Conservation (phyloP, 2,113 vertebrate species). For the Melanotaenia duboulayi region DNA sequence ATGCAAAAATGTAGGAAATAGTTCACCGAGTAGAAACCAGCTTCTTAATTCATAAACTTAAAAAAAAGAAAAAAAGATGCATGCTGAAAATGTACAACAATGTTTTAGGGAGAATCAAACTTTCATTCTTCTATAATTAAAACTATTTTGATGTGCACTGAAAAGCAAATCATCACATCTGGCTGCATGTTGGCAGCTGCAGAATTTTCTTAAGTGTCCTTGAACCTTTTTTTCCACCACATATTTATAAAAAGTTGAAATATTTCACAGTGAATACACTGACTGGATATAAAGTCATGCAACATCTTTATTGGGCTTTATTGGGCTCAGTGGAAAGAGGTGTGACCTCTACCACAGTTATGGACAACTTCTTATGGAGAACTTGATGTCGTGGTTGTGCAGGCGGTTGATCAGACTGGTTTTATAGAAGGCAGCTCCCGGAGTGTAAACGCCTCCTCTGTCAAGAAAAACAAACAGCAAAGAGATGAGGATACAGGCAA, state of each 20-base stretch:
- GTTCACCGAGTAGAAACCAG: too few species aligned
- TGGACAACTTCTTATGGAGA: neutral
- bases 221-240: neutral
- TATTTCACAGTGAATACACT: neutral
- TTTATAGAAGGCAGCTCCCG: neutral
- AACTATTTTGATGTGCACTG: neutral
- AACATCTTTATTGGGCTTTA: neutral
- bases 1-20: too few species aligned
- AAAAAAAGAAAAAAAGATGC: too few species aligned
- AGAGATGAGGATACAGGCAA: neutral
- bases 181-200: neutral
- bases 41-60: too few species aligned
- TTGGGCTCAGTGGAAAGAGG: neutral
- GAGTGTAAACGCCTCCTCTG: neutral
- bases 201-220: neutral
- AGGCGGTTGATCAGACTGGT: neutral
- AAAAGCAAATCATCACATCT: conserved; percentile 1
- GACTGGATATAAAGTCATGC: too few species aligned
- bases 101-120: too few species aligned
- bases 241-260: too few species aligned
- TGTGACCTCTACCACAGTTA: neutral
- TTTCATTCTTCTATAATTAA: neutral
- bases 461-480: neutral
- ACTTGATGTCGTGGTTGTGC: neutral
- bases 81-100: too few species aligned